Evolutionary conservation across 2,797 vertebrate species (phyloP).

Genomic region (Parauchenoglanis punctatus): DNA sequence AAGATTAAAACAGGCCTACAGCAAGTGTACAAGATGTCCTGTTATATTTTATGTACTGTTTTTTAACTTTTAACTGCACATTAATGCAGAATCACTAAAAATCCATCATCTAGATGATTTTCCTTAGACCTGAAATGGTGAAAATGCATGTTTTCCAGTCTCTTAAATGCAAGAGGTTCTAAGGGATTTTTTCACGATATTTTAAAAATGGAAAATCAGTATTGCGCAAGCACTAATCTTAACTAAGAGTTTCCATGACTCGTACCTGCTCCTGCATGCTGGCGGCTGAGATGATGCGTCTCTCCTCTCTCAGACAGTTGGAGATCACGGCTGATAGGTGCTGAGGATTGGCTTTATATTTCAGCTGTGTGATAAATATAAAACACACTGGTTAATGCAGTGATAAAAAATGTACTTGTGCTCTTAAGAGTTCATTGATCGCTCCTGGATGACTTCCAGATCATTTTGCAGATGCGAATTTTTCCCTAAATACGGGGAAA

Average conservation of each 20-base stretch:
- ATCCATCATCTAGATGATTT: neutral
- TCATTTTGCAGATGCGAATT: neutral
- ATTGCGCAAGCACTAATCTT: neutral
- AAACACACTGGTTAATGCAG: neutral
- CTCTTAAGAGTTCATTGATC: neutral
- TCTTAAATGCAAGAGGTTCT: neutral
- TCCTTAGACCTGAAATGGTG: neutral
- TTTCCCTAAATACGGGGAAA: neutral
- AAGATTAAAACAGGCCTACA: neutral
- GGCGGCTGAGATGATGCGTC: slow-evolving; percentile 87
- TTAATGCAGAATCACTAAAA: neutral
- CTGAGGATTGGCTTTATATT: slow-evolving; percentile 85
- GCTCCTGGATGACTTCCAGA: neutral
- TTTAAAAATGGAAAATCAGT: neutral
- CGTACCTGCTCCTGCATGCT: slow-evolving; percentile 92
- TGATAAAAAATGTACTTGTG: neutral
- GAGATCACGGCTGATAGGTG: slow-evolving; percentile 88
- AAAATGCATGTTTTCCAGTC: neutral
- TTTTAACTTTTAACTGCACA: neutral
- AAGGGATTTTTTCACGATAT: neutral
- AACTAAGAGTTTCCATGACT: neutral
- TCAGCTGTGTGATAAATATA: slow-evolving; percentile 74
- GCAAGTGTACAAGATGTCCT: neutral
- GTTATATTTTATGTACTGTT: neutral
- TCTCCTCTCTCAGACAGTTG: slow-evolving; percentile 90